These are phyloP conservation scores for Callithrix jacchus DNA, from an alignment of 2,113 vertebrate species.

Conservation along the genomic window DNA sequence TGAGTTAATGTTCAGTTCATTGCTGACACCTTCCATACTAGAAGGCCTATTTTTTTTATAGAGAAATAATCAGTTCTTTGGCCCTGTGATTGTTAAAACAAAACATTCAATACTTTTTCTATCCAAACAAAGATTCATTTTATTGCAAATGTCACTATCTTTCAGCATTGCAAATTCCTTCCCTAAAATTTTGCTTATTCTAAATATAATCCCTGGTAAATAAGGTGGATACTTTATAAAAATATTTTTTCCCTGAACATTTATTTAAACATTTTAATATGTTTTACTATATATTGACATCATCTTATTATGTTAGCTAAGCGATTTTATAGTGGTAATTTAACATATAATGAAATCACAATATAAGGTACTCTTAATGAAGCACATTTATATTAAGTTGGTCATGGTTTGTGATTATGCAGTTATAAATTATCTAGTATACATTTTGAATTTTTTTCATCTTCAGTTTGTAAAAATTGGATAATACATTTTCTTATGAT, in stretches of 20 bases:
- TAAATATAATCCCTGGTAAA: conserved; percentile 72
- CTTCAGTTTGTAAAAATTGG: background rate
- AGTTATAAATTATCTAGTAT: background rate
- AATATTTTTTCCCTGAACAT: conserved; percentile 70
- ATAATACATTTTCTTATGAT: conserved; percentile 16
- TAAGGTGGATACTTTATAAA: conserved; percentile 71
- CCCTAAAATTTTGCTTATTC: conserved; percentile 75
- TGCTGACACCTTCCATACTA: conserved; percentile 5
- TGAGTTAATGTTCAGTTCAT: background rate
- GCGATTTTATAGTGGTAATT: conserved; percentile 67
- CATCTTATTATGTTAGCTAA: conserved; percentile 72
- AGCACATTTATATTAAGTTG: conserved; percentile 59
- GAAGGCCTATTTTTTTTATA: background rate
- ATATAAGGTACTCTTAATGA: conserved; percentile 57
- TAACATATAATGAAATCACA: conserved; percentile 68
- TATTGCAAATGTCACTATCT: conserved; percentile 30
- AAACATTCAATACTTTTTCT: conserved; percentile 27
- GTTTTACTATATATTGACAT: conserved; percentile 62
- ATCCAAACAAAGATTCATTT: conserved; percentile 35
- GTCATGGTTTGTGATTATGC: conserved; percentile 15
- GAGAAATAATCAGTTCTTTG: conserved; percentile 48
- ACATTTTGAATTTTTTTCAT: conserved; percentile 50
- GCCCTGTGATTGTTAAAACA: conserved; percentile 36
- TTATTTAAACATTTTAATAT: conserved; percentile 71
- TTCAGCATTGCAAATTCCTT: conserved; percentile 54